Base-by-base conservation (phyloP, 2,113 vertebrate genomes). In the Morone chrysops region DNA sequence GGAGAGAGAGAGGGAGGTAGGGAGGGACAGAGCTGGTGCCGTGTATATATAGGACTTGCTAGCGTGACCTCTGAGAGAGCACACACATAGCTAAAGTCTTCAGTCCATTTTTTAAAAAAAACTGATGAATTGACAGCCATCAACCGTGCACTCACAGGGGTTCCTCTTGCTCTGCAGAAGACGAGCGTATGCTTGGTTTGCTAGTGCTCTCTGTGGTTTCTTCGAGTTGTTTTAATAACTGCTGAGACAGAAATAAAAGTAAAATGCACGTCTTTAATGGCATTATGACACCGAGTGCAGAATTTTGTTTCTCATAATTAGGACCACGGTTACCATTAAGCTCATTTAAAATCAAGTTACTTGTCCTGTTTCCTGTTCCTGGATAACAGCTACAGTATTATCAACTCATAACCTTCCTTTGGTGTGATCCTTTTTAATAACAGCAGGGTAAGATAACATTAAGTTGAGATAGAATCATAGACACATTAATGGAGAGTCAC, bases 11-110 rank as follows among this genome's bases (percentile, higher is more conserved):
- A 82, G 75, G 50, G 80, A 80, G 63, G 62, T 60, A 86, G 69
- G 73, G 62, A 81, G 60, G 38, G 78, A 72, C 70, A 75, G 69
- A 86, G 78, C n/a, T 53, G 69, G 83, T 80, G 78, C 67, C 8
- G 71, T 70, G 75, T 82, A 78, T 61, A 75, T 59, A 80, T 67
- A 89, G 65, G 75, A 78, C 70, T 75, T 80, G 65, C 79, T 20
- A 70, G 70, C 54, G 67, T 67, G 81, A 82, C 60, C 78, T 67
- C 36, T 53, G 48, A 82, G 65, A 66, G 18, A 8, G 41, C 48
- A 68, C 70, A 75, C 31, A 72, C 48, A 56, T 2, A 40, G 48
- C 8, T 18, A 73, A 45, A 80, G 66, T 4, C 8, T 57, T 66
- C 8, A 47, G 48, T 14, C 57, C 78, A 51, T 41, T 11, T 41